A percentile compares a stretch with the other conserved stretches of the same genome.
These are phyloP conservation scores for Acleris laterana DNA, from an alignment of 2,888 invertebrate species.

Conservation along the genomic window DNA sequence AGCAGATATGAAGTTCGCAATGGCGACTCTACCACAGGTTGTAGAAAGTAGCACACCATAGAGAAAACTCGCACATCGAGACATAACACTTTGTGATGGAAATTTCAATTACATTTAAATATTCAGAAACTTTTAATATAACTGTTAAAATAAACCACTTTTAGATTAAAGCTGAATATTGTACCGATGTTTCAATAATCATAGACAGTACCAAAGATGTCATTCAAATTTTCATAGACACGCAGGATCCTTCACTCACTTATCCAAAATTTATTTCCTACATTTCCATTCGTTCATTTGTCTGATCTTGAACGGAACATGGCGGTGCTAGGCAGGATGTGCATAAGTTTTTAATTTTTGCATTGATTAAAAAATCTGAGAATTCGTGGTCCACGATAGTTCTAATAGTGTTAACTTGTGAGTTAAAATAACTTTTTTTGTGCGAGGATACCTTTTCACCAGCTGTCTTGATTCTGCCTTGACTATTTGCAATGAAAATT, in stretches of 20 bases:
- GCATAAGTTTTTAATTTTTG: conserved; percentile 76
- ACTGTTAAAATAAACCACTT: no score
- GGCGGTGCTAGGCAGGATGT: conserved; percentile 83
- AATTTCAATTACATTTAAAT: no score
- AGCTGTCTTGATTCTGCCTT: conserved; percentile 53
- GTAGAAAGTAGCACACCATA: background rate
- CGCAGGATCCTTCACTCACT: conserved; percentile 43
- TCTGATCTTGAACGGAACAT: conserved; percentile 64
- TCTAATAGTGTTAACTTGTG: conserved; percentile 51
- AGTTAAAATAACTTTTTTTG: conserved; percentile 45
- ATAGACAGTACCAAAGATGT: conserved; percentile 13
- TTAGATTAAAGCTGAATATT: background rate
- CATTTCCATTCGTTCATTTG: conserved; percentile 53
- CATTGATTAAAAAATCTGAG: conserved; percentile 64
- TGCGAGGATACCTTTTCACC: conserved; percentile 48
- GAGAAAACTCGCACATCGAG: no score
- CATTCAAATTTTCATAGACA: conserved; percentile 42
- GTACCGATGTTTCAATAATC: background rate
- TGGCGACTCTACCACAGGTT: conserved; percentile 51
- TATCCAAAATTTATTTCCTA: conserved; percentile 47
- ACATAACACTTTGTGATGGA: no score
- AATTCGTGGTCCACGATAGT: conserved; percentile 52
- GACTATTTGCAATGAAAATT: conserved; percentile 77
- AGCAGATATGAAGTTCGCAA: conserved; percentile 63
- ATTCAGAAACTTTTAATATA: no score